A percentile compares a stretch with the other conserved stretches of the same genome.
Conservation (phyloP, 2,888 invertebrate species). For the Drosophila aldrichi region DNA sequence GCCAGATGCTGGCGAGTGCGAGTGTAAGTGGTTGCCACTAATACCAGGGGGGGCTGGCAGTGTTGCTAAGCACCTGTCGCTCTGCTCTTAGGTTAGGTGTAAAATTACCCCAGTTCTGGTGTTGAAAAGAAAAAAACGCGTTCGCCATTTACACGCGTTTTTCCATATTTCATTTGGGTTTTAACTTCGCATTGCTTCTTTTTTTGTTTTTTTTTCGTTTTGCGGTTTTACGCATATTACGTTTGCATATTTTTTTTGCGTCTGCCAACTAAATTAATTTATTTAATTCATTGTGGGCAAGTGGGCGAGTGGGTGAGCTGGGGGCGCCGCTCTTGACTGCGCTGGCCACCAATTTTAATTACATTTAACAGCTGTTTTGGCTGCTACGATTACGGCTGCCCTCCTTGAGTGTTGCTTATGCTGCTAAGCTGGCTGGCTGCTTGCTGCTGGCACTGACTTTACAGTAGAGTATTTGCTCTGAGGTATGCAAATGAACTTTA, state of each 20-base stretch:
- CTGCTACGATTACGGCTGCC: background rate
- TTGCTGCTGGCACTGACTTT: background rate
- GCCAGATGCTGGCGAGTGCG: background rate
- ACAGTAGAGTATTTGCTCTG: background rate
- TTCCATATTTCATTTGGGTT: constrained; percentile 55
- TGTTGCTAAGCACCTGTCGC: constrained; percentile 60
- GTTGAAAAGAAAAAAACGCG: constrained; percentile 41
- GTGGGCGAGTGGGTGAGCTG: background rate
- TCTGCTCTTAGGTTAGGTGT: constrained; percentile 50
- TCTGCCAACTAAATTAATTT: constrained; percentile 58
- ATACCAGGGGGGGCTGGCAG: background rate
- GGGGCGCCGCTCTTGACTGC: background rate
- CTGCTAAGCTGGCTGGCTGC: background rate
- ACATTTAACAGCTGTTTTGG: constrained; percentile 38
- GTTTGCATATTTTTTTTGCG: constrained; percentile 55
- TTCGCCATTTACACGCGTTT: constrained; percentile 63
- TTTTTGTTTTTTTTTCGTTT: constrained; percentile 8
- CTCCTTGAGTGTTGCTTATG: background rate
- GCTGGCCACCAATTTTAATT: constrained; percentile 44
- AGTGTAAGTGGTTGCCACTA: background rate
- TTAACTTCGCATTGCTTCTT: constrained; percentile 33
- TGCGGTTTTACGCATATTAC: constrained; percentile 54
- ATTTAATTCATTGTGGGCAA: constrained; percentile 47
- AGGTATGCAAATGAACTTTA: background rate
- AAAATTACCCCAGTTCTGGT: constrained; percentile 50